These are phyloP conservation scores for Lampris incognitus DNA, from an alignment of 2,113 vertebrate genomes.

Conservation along the genomic window DNA sequence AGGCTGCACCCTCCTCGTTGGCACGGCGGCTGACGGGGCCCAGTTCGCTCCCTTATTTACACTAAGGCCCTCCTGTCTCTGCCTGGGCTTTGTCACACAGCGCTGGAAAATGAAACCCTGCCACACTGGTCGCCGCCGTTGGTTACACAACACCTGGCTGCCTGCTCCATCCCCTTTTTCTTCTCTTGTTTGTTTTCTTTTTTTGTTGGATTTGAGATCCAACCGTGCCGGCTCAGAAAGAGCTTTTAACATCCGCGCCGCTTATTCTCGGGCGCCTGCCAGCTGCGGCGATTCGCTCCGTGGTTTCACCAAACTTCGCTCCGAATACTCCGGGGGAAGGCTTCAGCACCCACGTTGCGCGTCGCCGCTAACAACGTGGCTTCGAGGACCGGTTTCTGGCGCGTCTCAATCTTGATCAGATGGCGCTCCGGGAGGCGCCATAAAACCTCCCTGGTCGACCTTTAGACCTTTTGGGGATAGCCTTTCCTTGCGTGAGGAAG, in stretches of 20 bases:
- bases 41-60: background rate
- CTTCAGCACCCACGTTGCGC: slow-evolving; percentile 1
- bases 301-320: background rate
- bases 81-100: slow-evolving; percentile 9
- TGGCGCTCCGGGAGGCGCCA: slow-evolving; percentile 7
- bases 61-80: slow-evolving; percentile 9
- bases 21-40: background rate
- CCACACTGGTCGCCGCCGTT: slow-evolving; percentile 56
- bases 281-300: too few relatives aligned
- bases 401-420: slow-evolving; percentile 58
- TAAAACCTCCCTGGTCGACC: slow-evolving; percentile 66
- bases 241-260: too few relatives aligned
- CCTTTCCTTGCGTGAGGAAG: slow-evolving; percentile 17
- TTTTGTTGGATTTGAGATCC: too few relatives aligned
- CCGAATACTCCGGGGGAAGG: slow-evolving; percentile 12
- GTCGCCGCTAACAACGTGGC: slow-evolving; percentile 17
- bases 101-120: slow-evolving; percentile 33
- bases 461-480: slow-evolving; percentile 68
- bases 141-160: slow-evolving; percentile 51
- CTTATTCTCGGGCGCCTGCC: background rate
- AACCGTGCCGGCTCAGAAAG: too few relatives aligned
- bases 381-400: slow-evolving; percentile 38
- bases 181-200: background rate
- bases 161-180: background rate
- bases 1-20: background rate